Conservation (phyloP, 2,797 vertebrate species). For the Molossus alvarezi region DNA sequence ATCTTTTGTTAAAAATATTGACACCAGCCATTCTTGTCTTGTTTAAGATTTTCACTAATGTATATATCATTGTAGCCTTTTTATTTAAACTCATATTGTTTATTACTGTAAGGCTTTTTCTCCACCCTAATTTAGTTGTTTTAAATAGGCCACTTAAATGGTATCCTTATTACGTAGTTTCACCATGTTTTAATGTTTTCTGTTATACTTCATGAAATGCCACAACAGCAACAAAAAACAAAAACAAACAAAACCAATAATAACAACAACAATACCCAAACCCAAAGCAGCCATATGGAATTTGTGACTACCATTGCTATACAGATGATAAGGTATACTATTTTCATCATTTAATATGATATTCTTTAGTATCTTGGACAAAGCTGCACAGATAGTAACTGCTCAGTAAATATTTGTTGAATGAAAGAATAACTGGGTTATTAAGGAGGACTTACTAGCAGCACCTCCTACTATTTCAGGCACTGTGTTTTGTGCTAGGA, state of each 20-base stretch:
- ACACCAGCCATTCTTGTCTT: constrained; percentile 14
- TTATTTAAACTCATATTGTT: constrained; percentile 41
- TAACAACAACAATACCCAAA: background rate
- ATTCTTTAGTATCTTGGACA: background rate
- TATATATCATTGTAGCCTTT: background rate
- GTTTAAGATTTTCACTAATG: constrained; percentile 39
- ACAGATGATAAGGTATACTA: background rate
- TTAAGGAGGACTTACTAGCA: background rate
- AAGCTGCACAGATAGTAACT: background rate
- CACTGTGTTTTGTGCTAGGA: background rate
- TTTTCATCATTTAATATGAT: background rate
- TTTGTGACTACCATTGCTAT: background rate
- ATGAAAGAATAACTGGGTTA: background rate
- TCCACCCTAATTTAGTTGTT: constrained; percentile 23
- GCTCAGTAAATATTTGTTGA: background rate
- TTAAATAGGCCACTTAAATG: constrained; percentile 33
- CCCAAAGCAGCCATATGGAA: background rate
- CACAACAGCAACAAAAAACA: background rate
- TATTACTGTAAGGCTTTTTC: background rate
- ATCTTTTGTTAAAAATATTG: constrained; percentile 44
- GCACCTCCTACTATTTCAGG: background rate
- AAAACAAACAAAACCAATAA: background rate
- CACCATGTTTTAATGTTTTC: background rate
- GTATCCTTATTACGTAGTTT: background rate
- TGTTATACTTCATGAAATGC: background rate